These are phyloP conservation scores for Diadromus collaris DNA, from an alignment of 2,888 invertebrate genomes.

Conservation along the genomic window DNA sequence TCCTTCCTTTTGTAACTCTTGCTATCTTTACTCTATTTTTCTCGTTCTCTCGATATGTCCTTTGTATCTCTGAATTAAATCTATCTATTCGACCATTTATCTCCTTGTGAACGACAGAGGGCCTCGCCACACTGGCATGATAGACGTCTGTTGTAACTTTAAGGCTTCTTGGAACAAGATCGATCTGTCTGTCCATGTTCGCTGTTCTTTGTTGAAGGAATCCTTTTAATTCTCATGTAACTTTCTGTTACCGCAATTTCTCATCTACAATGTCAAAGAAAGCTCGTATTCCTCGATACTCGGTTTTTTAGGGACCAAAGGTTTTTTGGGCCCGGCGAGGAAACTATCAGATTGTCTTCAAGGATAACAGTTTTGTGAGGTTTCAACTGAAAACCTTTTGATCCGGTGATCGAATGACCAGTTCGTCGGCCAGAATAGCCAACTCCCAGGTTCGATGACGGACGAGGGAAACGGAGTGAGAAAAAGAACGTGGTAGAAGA, in stretches of 20 bases:
- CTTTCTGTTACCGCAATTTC: neutral
- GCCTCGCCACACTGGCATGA: no score
- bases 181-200: neutral
- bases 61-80: constrained; percentile 49
- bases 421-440: constrained; percentile 67
- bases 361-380: neutral
- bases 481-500: neutral
- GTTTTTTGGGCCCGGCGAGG: neutral
- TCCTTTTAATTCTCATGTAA: neutral
- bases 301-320: neutral
- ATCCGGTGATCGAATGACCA: constrained; percentile 30
- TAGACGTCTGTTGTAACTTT: no score
- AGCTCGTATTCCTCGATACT: neutral
- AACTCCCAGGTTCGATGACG: constrained; percentile 69
- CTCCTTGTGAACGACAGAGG: neutral
- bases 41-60: constrained; percentile 20
- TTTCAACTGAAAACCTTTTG: neutral
- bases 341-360: neutral
- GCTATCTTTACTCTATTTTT: neutral
- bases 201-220: neutral
- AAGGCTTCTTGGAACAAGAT: neutral
- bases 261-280: neutral
- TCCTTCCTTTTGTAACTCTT: constrained; percentile 11
- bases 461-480: constrained; percentile 7
- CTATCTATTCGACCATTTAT: constrained; percentile 41